phyloP scores from a whole-genome alignment of 2,888 invertebrate genomes.

The Euzetes globulus region DNA sequence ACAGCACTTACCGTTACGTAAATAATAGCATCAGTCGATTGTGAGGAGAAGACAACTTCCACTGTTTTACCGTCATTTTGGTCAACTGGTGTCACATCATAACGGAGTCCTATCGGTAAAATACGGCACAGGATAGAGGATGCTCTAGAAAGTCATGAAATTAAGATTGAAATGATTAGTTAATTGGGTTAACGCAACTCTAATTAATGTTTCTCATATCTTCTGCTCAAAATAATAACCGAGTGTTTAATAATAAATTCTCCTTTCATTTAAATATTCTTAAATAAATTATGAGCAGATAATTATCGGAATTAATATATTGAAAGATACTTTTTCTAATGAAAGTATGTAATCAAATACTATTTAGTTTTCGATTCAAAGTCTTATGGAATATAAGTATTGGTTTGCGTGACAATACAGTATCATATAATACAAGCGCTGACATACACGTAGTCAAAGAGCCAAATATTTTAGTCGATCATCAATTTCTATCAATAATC shows the following conservation, averaged over 20 bases:
- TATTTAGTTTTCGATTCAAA: too few relatives aligned
- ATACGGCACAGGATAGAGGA: slow-evolving; percentile 12
- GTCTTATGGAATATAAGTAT: too few relatives aligned
- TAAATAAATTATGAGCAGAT: neutral
- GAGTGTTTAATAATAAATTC: neutral
- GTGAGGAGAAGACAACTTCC: slow-evolving; percentile 35
- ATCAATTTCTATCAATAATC: too few relatives aligned
- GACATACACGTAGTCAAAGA: too few relatives aligned
- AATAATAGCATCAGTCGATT: slow-evolving; percentile 33
- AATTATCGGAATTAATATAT: neutral
- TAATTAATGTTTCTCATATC: too few relatives aligned
- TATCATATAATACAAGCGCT: too few relatives aligned
- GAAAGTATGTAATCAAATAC: neutral
- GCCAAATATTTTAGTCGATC: too few relatives aligned
- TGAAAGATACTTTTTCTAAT: too few relatives aligned
- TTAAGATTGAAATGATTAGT: neutral
- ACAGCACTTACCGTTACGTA: slow-evolving; percentile 33
- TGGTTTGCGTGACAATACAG: too few relatives aligned
- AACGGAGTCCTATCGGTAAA: neutral
- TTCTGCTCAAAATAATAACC: too few relatives aligned
- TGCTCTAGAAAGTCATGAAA: neutral
- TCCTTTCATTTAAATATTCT: neutral
- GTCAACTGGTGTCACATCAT: slow-evolving; percentile 1
- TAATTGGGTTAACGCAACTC: too few relatives aligned
- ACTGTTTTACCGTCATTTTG: slow-evolving; percentile 31